These are phyloP conservation scores for Hyaena hyaena DNA, from an alignment of 2,113 vertebrate genomes.

Conservation along the genomic window DNA sequence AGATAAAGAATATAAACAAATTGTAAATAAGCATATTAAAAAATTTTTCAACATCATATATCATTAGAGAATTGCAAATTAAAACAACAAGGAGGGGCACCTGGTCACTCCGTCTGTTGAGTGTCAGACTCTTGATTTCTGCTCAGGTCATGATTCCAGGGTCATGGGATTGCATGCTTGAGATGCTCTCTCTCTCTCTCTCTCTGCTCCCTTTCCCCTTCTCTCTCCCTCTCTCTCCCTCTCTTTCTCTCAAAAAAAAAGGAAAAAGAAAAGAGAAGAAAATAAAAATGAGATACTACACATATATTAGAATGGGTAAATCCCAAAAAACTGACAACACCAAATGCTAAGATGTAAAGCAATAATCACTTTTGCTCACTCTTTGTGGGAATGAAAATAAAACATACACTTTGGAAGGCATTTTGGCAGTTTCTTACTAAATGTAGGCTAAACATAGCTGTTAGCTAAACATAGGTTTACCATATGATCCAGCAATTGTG, in stretches of 20 bases:
- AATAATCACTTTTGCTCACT: not conserved
- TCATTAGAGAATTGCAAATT: not conserved
- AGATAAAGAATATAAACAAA: not conserved
- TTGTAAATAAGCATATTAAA: not conserved
- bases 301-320: not conserved
- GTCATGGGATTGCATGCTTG: no score
- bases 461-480: not conserved
- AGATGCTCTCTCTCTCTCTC: no score
- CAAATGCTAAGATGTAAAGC: not conserved
- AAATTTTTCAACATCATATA: not conserved
- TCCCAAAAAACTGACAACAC: not conserved
- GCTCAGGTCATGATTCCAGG: no score
- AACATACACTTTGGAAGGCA: not conserved
- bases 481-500: not conserved
- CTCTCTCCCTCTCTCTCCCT: no score
- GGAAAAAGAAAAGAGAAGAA: no score
- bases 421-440: not conserved
- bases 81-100: not conserved
- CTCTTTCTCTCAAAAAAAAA: no score
- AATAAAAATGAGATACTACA: not conserved
- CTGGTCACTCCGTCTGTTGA: no score
- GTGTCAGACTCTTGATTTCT: no score
- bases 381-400: not conserved
- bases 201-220: no score
- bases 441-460: not conserved